A percentile compares a stretch with the other conserved stretches of the same genome.
phyloP scores from a whole-genome alignment of 1,140 invertebrate genomes.

The Brachystomella parvula region DNA sequence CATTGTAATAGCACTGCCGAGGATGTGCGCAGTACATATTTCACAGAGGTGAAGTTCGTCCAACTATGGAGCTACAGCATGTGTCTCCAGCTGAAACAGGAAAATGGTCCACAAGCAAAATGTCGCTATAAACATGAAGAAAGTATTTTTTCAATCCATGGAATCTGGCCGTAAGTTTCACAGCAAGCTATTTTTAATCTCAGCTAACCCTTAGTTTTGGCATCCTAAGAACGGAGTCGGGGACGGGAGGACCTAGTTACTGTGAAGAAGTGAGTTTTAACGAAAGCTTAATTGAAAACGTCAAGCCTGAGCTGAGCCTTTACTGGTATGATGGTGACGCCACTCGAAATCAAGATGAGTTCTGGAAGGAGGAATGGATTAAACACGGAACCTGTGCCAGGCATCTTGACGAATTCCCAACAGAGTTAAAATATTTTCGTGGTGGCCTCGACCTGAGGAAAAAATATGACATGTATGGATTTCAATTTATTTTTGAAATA shows the following conservation, averaged over 20 bases:
- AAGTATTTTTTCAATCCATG: constrained; percentile 36
- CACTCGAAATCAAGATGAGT: constrained; percentile 19
- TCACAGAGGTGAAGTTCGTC: constrained; percentile 14
- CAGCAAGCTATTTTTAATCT: not conserved
- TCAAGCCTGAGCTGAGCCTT: constrained; percentile 18
- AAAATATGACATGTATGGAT: constrained; percentile 32
- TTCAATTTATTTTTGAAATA: not conserved
- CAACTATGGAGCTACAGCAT: constrained; percentile 29
- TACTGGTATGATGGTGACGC: constrained; percentile 35
- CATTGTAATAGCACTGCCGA: too few species aligned
- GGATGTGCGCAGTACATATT: not conserved
- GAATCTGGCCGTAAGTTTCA: constrained; percentile 28
- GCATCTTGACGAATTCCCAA: constrained; percentile 18
- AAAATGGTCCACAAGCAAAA: not conserved
- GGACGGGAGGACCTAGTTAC: constrained; percentile 30
- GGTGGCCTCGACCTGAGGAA: constrained; percentile 22
- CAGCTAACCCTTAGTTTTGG: not conserved
- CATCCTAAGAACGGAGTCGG: constrained; percentile 21
- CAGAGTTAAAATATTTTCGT: constrained; percentile 32
- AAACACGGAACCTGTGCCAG: constrained; percentile 35
- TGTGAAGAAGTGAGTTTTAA: constrained; percentile 33
- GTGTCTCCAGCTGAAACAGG: constrained; percentile 31
- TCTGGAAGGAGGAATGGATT: constrained; percentile 35
- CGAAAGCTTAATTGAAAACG: constrained; percentile 16
- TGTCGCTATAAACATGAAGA: constrained; percentile 31